phyloP scores from a whole-genome alignment of 2,113 vertebrate species.

The Oplegnathus fasciatus region DNA sequence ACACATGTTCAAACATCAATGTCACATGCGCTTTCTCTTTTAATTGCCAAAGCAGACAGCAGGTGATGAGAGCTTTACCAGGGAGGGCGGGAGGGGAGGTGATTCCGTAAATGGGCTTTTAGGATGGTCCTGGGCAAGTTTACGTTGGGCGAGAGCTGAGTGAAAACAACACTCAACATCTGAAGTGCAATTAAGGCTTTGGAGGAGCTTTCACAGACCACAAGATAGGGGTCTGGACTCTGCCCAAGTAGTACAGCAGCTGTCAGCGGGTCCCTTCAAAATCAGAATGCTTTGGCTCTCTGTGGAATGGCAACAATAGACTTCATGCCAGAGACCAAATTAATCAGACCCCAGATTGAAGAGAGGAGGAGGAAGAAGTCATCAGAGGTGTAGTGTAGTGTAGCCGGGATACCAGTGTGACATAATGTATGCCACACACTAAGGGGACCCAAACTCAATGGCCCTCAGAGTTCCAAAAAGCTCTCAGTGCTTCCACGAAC shows the following conservation, averaged over 20 bases:
- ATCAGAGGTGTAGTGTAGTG: constrained; percentile 42
- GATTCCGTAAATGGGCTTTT: constrained; percentile 47
- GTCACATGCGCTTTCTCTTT: constrained; percentile 43
- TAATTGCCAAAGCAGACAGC: constrained; percentile 40
- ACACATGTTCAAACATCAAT: constrained; percentile 43
- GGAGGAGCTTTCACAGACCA: constrained; percentile 71
- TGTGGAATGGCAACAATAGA: constrained; percentile 77
- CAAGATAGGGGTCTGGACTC: constrained; percentile 68
- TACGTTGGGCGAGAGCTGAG: constrained; percentile 56
- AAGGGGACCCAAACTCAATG: constrained; percentile 38
- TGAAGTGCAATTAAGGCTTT: constrained; percentile 72
- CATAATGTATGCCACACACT: constrained; percentile 49
- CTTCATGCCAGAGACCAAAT: constrained; percentile 68
- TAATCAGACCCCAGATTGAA: constrained; percentile 58
- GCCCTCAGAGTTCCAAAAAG: constrained; percentile 59
- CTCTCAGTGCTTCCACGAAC: constrained; percentile 59
- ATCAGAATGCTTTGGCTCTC: constrained; percentile 69
- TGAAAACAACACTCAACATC: constrained; percentile 64
- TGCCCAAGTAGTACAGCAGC: constrained; percentile 77
- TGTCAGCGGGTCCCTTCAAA: constrained; percentile 76
- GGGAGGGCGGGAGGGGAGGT: background rate
- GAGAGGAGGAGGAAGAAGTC: constrained; percentile 45
- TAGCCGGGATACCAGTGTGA: constrained; percentile 53
- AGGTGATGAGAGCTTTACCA: constrained; percentile 40
- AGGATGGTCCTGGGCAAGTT: constrained; percentile 60